These are phyloP conservation scores for Eonycteris spelaea DNA, from an alignment of 2,113 vertebrate genomes.

Conservation along the genomic window DNA sequence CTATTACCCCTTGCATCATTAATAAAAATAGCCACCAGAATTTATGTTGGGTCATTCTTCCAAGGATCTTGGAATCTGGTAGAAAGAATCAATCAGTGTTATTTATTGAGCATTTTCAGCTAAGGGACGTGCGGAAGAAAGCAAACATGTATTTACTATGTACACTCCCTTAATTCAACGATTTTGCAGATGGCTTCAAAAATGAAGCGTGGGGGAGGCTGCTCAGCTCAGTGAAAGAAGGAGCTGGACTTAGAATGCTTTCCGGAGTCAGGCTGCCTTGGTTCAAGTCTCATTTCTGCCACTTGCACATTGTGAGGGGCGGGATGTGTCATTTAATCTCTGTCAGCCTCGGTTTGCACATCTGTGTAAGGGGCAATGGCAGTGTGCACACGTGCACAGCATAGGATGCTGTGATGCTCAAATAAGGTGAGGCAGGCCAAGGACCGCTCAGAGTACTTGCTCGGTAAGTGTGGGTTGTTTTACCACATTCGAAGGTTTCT, in stretches of 20 bases:
- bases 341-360: not conserved
- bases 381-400: not conserved
- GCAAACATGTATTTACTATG: conserved; percentile 36
- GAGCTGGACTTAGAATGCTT: not conserved
- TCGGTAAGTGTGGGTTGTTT: not conserved
- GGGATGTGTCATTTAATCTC: not conserved
- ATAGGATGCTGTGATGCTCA: not conserved
- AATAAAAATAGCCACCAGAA: conserved; percentile 51
- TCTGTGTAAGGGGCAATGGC: not conserved
- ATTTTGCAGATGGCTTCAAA: not conserved
- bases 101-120: conserved; percentile 63
- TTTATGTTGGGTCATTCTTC: conserved; percentile 62
- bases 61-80: conserved; percentile 54
- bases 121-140: conserved; percentile 25
- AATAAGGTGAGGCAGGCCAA: not conserved
- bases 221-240: not conserved
- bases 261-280: not conserved
- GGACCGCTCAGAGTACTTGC: not conserved
- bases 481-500: not conserved
- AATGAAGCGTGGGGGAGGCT: not conserved
- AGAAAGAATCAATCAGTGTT: conserved; percentile 65
- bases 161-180: conserved; percentile 44
- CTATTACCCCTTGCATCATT: conserved; percentile 23
- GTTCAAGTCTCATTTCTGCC: not conserved
- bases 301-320: too few species aligned